phyloP scores from a whole-genome alignment of 2,113 vertebrate genomes.

The Etheostoma cragini region DNA sequence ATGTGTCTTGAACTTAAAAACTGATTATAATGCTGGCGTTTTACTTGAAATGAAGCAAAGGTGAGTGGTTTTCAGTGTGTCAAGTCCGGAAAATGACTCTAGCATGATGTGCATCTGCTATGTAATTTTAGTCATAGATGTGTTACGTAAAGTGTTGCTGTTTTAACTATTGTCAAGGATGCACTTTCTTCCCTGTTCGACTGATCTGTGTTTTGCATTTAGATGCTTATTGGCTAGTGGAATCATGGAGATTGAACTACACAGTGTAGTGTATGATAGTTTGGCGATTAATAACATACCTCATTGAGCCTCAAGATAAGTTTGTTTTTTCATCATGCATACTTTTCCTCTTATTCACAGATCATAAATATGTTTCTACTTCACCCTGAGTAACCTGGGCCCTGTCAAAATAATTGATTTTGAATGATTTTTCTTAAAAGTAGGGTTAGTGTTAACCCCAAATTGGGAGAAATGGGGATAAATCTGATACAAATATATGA shows the following conservation, averaged over 20 bases:
- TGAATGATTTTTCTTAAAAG: too few relatives aligned
- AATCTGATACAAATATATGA: too few relatives aligned
- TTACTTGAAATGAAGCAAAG: slow-evolving; percentile 33
- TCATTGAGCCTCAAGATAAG: slow-evolving; percentile 16
- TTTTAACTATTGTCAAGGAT: slow-evolving; percentile 46
- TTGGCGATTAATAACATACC: slow-evolving; percentile 44
- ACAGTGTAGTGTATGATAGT: slow-evolving; percentile 47
- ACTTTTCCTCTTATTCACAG: slow-evolving; percentile 18
- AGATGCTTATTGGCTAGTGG: slow-evolving; percentile 31
- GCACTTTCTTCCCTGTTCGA: slow-evolving; percentile 32
- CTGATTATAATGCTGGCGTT: slow-evolving; percentile 44
- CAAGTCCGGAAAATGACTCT: slow-evolving; percentile 54
- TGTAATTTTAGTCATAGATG: slow-evolving; percentile 49
- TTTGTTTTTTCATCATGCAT: slow-evolving; percentile 33
- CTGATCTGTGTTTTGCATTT: slow-evolving; percentile 63
- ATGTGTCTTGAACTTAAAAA: slow-evolving; percentile 33
- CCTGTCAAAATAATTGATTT: neutral
- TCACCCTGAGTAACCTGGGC: neutral
- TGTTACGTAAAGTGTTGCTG: slow-evolving; percentile 49
- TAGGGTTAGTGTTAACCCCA: too few relatives aligned
- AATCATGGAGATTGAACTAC: slow-evolving; percentile 40
- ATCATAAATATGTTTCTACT: slow-evolving; percentile 3
- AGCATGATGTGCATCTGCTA: slow-evolving; percentile 48
- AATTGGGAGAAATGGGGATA: too few relatives aligned
- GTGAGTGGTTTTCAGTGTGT: slow-evolving; percentile 55